Base-by-base conservation (phyloP, 2,888 invertebrate genomes). In the Orthonychiurus folsomi region DNA sequence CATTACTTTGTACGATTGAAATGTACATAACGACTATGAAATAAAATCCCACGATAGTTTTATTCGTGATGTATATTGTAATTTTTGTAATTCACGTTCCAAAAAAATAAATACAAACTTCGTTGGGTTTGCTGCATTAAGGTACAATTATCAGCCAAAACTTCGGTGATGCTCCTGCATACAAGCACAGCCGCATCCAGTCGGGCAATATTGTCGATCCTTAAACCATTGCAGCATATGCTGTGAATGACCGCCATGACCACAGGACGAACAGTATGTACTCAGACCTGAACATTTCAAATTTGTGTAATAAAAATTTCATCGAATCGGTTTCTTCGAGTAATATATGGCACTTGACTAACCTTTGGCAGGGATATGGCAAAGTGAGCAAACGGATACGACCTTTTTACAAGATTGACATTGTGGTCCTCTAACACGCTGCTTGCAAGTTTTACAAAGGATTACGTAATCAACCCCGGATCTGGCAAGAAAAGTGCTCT, bases 121-220 rank as follows among this genome's bases (percentile, higher is more conserved):
- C n/a, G n/a, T n/a, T n/a, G n/a, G n/a, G n/a, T n/a, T n/a, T n/a
- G n/a, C n/a, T n/a, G n/a, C n/a, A n/a, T n/a, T n/a, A n/a, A n/a
- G n/a, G n/a, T n/a, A n/a, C n/a, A n/a, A n/a, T n/a, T n/a, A n/a
- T 37, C 15, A 37, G 5, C 37, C 9, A 37, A 37, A 37, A 15
- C 9, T 37, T 37, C 15, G 5, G 37, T 37, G 5, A 15, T 37
- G 37, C 5, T 89, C 88, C 66, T 84, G 81, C 63, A 91, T 79
- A 76, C 95, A 96, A 69, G 82, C 82, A 78, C 96, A 96, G 26
- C 94, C 93, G 79, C 96, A 96, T 27, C 93, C 94, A 1, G 89
- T 86, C 0, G 95, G 89, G 74, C 96, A 96, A 5, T 85, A 81
- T 61, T 83, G 84, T 76, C 89, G 86, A 60, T 82, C 81, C 47